Evolutionary conservation across 30 jellyfish, hydroid and myxozoan species (phyloP), one percentile per base, ranked within the genome.

Genomic region (Nemopilema nomurai): DNA sequence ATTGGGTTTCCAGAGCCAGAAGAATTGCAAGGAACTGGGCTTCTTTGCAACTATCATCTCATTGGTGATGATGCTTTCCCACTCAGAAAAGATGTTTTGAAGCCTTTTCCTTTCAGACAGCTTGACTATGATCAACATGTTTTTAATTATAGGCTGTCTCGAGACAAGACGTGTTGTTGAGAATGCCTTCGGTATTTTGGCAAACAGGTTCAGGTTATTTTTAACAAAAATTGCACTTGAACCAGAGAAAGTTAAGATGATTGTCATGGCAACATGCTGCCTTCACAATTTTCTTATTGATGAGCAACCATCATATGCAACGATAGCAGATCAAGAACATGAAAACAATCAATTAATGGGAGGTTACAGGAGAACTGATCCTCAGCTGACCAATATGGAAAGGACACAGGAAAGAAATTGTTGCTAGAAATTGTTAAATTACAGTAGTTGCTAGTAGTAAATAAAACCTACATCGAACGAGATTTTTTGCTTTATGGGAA

Each of bases 91-190:
- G 67, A 62, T 17, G 32, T 79, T 20, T 22, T 79, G 88, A 79
- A 79, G 65, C 88, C 88, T 17, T 79, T 24, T 49, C 80, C 88
- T 20, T 62, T 24, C 81, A 63, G 79, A 65, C 66, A 79, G 21
- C 29, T 79, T 50, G 66, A 53, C 24, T 17, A 65, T 26, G 81
- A 57, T 7, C 66, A 79, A 27, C 67, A 22, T 16, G 64, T 79
- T 8, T 79, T 51, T 27, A 62, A 52, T 65, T 79, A 79, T 27
- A 30, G 81, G 49, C 29, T 53, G 66, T 79, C 81, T 18, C 63
- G 88, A 65, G 88, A n/a, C 88, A 19, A 52, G 88, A 63, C 26
- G 88, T 20, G 76, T 76, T 22, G 79, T 76, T 77, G 86, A 76
- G 50, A 76, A 49, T 76, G 83, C 86, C 50, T 79, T 79, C 64